Conservation (phyloP, 2,888 invertebrate genomes). For the Macrosiphum euphorbiae region DNA sequence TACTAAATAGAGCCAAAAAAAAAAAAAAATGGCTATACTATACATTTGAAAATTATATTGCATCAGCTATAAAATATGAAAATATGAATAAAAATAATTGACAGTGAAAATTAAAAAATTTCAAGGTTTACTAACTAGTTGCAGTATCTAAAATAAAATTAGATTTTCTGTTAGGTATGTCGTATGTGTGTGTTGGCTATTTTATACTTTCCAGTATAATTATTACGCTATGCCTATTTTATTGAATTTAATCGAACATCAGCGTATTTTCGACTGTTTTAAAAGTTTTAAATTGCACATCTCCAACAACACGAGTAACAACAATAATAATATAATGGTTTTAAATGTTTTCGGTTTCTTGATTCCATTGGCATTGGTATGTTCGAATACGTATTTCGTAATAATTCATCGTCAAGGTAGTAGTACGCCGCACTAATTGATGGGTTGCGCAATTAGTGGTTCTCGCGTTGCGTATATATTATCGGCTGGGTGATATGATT, state of each 20-base stretch:
- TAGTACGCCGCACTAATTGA: neutral
- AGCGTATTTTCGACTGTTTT: neutral
- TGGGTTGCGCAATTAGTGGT: neutral
- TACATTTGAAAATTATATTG: neutral
- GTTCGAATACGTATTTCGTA: neutral
- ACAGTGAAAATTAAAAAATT: neutral
- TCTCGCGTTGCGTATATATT: neutral
- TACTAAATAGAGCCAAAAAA: neutral
- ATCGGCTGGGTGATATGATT: neutral
- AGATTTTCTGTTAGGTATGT: neutral
- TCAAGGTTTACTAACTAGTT: neutral
- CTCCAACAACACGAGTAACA: neutral
- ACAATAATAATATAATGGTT: neutral
- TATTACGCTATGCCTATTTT: neutral
- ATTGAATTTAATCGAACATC: neutral
- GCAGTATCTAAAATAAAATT: neutral
- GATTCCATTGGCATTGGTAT: neutral
- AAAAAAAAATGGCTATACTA: neutral
- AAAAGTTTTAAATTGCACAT: neutral
- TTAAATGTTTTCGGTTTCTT: neutral
- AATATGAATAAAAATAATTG: neutral
- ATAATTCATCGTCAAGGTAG: constrained; percentile 10
- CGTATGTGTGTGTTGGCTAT: neutral
- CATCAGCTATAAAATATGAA: neutral
- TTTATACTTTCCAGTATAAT: neutral